Evolutionary conservation across 2,113 vertebrate genomes (phyloP), one percentile per base, ranked within the genome.

Genomic region (Periophthalmodon schlosseri): DNA sequence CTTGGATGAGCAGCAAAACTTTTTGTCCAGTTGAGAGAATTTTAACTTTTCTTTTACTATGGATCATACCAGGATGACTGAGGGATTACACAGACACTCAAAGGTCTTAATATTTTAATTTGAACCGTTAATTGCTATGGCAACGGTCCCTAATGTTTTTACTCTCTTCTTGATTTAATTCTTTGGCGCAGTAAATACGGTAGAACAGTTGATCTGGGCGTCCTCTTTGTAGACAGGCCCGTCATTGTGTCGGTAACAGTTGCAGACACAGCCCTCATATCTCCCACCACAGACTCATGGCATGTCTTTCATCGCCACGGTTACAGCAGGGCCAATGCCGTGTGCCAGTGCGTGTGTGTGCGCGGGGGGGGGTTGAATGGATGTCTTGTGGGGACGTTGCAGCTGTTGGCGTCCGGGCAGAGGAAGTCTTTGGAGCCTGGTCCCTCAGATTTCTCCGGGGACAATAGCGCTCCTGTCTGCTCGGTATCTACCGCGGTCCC

Each of bases 311-410:
- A 90, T 91, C 87, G 82, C 57, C 63, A 21, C 68, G 72, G 74
- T 77, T 76, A 90, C 89, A 92, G 88, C 73, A 64, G 70, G 76
- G 66, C 89, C 86, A 84, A 81, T 91, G 90, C 89, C 79, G 82
- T 75, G 77, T 80, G 78, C 79, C 78, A 80, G 77, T 69, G 75
- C 80, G 79, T 80, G 80, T 75, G n/a, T 36, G 56, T 88, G 76
- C 79, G 81, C 79, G 76, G 79, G 11, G 15, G 11, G 47, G 47
- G 47, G 54, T n/a, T 88, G 84, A 91, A 90, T 87, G 74, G 83
- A 79, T 81, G 72, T 77, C 74, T 90, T 92, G 86, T 91, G 71
- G 84, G 75, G 69, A 69, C 57, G 63, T 54, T 79, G 87, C 91
- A 92, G 91, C 90, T 91, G 90, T 87, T 87, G 84, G 75, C 69